Base-by-base conservation (phyloP, 2,113 vertebrate genomes). In the Limnothrissa miodon region DNA sequence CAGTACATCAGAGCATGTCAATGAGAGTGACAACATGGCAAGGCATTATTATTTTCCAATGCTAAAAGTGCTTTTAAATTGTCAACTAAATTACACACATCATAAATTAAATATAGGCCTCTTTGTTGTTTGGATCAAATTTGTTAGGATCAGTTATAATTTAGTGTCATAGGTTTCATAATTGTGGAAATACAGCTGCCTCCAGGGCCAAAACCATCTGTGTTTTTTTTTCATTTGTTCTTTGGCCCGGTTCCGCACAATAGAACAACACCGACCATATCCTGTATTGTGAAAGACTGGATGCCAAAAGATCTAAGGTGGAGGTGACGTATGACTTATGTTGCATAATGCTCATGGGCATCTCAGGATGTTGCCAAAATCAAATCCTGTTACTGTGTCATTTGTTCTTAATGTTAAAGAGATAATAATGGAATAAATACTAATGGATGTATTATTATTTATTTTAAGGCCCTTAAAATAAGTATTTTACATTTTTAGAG, bases 251-350 rank as follows among this genome's bases (percentile, higher is more conserved):
- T 74, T 74, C 66, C 5, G 59, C 59, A 29, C n/a, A 4, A 25
- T 6, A 74, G 9, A 74, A 36, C 29, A 74, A 36, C 39, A 36
- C 25, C 66, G n/a, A 33, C 79, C 39, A 78, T 51, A 81, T 83
- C 79, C 81, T 83, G 81, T 39, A 48, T 83, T 86, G 79, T 21
- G 42, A 83, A 86, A 83, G 29, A 11, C 29, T 39, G 25, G 11
- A 74, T 15, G 9, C 66, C 66, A 74, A 19, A 13, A 74, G 66
- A 74, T 17, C 66, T 74, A 1, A 74, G 66, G 25, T 74, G 66
- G 66, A 74, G 4, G 66, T 74, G 29, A 39, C 66, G 36, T 33
- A 74, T 74, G 66, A 13, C 29, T 36, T 29, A 36, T 36, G 9
- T 17, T 74, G 66, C 66, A 74, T 33, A 29, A 66, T 6, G n/a